Conservation (phyloP, 2,888 invertebrate species). For the Anticlea derivata region DNA sequence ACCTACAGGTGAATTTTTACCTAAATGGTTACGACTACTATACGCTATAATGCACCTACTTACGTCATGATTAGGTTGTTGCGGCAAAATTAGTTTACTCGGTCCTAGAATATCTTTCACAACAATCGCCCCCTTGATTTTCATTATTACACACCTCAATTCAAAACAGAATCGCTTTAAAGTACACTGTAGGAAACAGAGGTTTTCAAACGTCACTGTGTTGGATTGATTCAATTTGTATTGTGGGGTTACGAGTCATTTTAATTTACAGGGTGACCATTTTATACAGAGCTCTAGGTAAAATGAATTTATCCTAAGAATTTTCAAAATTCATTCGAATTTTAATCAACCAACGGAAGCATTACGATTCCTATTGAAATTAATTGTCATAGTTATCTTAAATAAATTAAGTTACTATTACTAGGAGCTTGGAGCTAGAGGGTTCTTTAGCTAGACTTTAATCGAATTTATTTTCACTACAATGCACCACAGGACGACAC, state of each 20-base stretch:
- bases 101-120: conserved; percentile 17
- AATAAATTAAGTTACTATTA: too few species aligned
- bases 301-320: neutral
- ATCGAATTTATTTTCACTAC: too few species aligned
- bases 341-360: too few species aligned
- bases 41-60: conserved; percentile 34
- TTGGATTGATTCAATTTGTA: conserved; percentile 18
- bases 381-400: neutral
- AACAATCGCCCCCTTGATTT: conserved; percentile 11
- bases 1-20: conserved; percentile 4
- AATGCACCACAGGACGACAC: too few species aligned
- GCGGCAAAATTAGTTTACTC: conserved; percentile 43
- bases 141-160: conserved; percentile 4
- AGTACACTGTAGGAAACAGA: conserved; percentile 3
- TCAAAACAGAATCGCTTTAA: neutral
- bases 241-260: conserved; percentile 19
- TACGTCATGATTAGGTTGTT: conserved; percentile 55
- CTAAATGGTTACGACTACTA: neutral
- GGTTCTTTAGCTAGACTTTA: too few species aligned
- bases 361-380: too few species aligned
- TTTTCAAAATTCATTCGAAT: too few species aligned
- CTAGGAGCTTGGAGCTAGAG: too few species aligned
- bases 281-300: conserved; percentile 3
- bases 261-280: conserved; percentile 17
- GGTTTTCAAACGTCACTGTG: conserved; percentile 3